Percentiles rank a stretch among this genome's conserved stretches.
These are phyloP conservation scores for Sphaerophoria rueppellii DNA, from an alignment of 2,888 invertebrate species.

Conservation along the genomic window DNA sequence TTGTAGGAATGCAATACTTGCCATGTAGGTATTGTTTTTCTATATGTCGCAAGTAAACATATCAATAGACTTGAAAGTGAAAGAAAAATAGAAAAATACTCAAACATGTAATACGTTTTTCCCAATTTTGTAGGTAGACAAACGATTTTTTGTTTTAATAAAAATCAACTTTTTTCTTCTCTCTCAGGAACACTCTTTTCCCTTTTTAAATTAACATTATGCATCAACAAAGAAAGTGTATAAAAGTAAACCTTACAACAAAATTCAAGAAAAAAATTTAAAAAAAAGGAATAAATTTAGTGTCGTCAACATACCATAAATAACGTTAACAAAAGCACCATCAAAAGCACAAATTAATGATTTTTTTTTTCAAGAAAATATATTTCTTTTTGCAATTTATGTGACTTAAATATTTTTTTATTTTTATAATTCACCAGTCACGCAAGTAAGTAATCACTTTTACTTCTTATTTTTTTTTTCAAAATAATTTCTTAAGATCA, in stretches of 20 bases:
- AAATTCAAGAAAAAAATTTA: conserved; percentile 26
- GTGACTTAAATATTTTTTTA: background rate
- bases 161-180: background rate
- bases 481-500: background rate
- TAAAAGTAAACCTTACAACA: conserved; percentile 24
- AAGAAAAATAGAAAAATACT: too few relatives aligned
- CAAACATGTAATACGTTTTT: too few relatives aligned
- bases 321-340: conserved; percentile 70
- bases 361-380: conserved; percentile 33
- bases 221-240: conserved; percentile 57
- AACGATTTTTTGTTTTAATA: too few relatives aligned
- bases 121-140: too few relatives aligned
- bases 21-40: too few relatives aligned
- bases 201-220: background rate
- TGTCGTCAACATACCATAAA: conserved; percentile 70
- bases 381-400: conserved; percentile 20
- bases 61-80: too few relatives aligned
- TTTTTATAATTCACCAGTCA: conserved; percentile 38
- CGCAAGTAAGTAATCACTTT: conserved; percentile 42
- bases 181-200: background rate
- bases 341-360: conserved; percentile 56
- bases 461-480: conserved; percentile 30
- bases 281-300: conserved; percentile 51
- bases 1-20: too few relatives aligned
- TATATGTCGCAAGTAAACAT: too few relatives aligned